Evolutionary conservation across 2,113 vertebrate genomes (phyloP).

Genomic region (Petroica traversi): DNA sequence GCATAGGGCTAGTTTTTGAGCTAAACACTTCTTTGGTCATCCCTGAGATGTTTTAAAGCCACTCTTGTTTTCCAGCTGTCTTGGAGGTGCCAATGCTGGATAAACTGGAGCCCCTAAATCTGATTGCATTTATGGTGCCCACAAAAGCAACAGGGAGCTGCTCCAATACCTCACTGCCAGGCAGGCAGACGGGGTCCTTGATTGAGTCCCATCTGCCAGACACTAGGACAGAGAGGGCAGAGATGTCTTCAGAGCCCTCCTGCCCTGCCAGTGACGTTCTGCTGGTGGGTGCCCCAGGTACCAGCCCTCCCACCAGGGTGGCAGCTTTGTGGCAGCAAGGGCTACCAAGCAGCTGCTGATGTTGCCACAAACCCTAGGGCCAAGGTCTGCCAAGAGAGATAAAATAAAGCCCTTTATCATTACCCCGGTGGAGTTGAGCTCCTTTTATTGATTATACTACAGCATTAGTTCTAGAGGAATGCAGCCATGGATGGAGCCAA

Average conservation of each 20-base stretch:
- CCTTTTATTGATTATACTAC: not conserved
- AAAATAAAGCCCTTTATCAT: not conserved
- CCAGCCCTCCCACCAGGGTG: accelerated
- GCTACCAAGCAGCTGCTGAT: not conserved
- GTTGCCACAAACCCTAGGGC: not conserved
- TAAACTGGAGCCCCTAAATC: not conserved
- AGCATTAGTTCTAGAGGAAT: not conserved
- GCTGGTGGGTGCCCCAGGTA: not conserved
- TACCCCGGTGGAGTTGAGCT: not conserved
- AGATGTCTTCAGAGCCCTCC: not conserved
- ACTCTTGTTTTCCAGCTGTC: not conserved
- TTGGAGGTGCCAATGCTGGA: not conserved
- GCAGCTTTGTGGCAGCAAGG: not conserved
- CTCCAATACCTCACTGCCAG: not conserved
- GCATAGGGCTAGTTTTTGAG: not conserved
- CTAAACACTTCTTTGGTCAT: not conserved
- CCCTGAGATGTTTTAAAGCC: not conserved
- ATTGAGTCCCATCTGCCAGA: not conserved
- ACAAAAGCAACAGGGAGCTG: not conserved
- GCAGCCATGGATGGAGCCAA: not conserved
- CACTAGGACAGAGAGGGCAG: not conserved
- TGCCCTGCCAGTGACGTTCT: accelerated
- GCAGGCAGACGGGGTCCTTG: not conserved
- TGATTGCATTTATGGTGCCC: not conserved
- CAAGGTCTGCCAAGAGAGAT: not conserved